Evolutionary conservation across 2,113 vertebrate genomes (phyloP).

Genomic region (Pedetes capensis): DNA sequence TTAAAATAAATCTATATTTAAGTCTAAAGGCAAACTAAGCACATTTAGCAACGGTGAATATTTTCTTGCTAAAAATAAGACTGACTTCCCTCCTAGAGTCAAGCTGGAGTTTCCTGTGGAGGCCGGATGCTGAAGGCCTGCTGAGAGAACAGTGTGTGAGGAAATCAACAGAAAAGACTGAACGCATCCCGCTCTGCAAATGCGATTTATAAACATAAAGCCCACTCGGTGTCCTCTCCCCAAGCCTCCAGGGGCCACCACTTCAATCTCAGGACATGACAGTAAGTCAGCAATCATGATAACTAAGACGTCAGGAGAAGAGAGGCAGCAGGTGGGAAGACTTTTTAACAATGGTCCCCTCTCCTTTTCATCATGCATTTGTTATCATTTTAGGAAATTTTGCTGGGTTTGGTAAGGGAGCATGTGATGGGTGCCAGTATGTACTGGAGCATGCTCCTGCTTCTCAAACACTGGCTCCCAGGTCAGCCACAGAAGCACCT

Average conservation of each 20-base stretch:
- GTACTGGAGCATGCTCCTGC: background rate
- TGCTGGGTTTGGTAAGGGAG: background rate
- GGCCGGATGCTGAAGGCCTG: constrained; percentile 29
- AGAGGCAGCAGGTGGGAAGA: background rate
- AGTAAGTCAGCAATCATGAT: background rate
- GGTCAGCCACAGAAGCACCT: background rate
- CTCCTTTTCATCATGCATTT: background rate
- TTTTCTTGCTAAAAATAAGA: constrained; percentile 58
- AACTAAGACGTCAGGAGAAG: background rate
- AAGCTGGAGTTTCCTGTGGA: constrained; percentile 53
- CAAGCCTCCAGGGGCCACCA: background rate
- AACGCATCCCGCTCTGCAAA: constrained; percentile 18
- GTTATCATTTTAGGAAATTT: background rate
- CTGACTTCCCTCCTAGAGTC: constrained; percentile 43
- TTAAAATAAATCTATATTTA: constrained; percentile 5
- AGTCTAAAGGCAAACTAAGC: constrained; percentile 41
- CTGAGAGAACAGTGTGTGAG: constrained; percentile 27
- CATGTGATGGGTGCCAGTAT: no score
- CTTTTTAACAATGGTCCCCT: background rate
- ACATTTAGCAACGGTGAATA: constrained; percentile 6
- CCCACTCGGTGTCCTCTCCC: background rate
- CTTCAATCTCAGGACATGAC: background rate
- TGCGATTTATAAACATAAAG: constrained; percentile 35
- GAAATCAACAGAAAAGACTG: constrained; percentile 6
- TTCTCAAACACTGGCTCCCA: background rate